Conservation (phyloP, 2,797 vertebrate species). For the Leuciscus waleckii region DNA sequence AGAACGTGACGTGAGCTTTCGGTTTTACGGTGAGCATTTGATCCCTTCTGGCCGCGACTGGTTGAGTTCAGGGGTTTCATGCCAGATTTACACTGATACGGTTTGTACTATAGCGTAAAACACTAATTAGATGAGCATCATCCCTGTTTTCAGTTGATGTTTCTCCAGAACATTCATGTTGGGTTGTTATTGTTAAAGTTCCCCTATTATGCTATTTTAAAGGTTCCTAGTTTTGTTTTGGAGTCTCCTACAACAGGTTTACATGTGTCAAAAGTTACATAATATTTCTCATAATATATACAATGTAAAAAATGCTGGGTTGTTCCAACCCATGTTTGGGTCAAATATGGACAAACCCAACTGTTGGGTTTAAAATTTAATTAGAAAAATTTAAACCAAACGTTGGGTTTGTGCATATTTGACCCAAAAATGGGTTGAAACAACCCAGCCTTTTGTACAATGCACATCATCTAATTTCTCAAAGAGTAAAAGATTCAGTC, state of each 20-base stretch:
- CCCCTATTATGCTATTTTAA: background rate
- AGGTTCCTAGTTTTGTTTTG: background rate
- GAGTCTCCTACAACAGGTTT: background rate
- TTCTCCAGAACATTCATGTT: background rate
- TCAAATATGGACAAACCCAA: no score
- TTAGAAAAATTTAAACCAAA: no score
- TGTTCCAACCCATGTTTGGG: no score
- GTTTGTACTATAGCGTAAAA: background rate
- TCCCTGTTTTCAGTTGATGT: background rate
- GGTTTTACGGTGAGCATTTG: slow-evolving; percentile 52
- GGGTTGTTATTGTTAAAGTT: background rate
- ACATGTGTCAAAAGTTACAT: background rate
- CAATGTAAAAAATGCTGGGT: no score
- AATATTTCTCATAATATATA: background rate
- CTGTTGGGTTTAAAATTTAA: no score
- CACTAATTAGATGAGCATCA: background rate
- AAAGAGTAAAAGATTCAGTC: no score
- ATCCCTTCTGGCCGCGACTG: slow-evolving; percentile 46
- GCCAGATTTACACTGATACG: background rate
- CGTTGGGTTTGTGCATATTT: no score
- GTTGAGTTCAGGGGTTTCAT: slow-evolving; percentile 5
- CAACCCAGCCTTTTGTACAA: no score
- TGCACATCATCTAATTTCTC: no score
- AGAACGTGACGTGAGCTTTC: slow-evolving; percentile 75
- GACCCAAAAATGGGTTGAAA: no score